Percentiles rank a stretch among this genome's conserved stretches.
These are phyloP conservation scores for Lontra canadensis DNA, from an alignment of 2,113 vertebrate species.

Conservation along the genomic window DNA sequence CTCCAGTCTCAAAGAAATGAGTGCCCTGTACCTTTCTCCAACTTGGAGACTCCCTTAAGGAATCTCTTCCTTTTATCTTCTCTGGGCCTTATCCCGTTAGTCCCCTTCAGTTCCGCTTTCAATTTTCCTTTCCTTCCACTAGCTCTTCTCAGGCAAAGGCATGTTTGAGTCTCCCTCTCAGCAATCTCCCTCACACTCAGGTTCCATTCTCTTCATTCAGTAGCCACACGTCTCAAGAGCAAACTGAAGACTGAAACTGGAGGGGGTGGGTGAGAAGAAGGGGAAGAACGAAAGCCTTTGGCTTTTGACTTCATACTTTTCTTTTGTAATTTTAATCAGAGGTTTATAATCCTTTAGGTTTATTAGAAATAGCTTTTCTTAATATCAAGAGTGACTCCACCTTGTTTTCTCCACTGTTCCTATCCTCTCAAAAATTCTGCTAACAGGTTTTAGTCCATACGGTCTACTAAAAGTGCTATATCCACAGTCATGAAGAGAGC, in stretches of 20 bases:
- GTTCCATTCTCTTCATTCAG: neutral
- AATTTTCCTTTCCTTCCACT: neutral
- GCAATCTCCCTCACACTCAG: neutral
- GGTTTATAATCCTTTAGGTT: neutral
- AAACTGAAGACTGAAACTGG: neutral
- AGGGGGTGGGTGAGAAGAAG: neutral
- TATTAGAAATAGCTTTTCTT: neutral
- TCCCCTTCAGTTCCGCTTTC: neutral
- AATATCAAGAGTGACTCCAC: neutral
- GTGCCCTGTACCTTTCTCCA: neutral
- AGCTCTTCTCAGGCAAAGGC: neutral
- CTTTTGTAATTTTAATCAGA: neutral
- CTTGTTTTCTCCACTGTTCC: neutral
- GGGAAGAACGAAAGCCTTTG: neutral
- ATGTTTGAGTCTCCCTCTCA: neutral
- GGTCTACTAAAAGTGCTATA: neutral
- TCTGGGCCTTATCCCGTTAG: neutral
- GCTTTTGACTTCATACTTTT: neutral
- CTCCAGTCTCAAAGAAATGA: neutral
- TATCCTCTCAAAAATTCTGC: constrained; percentile 21
- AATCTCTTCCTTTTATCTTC: neutral
- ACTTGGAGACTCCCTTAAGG: neutral
- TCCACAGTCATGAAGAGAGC: neutral
- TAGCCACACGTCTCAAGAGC: neutral
- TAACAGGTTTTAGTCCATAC: neutral